phyloP scores from a whole-genome alignment of 2,888 invertebrate genomes.

The Lasioglossum villosulum region DNA sequence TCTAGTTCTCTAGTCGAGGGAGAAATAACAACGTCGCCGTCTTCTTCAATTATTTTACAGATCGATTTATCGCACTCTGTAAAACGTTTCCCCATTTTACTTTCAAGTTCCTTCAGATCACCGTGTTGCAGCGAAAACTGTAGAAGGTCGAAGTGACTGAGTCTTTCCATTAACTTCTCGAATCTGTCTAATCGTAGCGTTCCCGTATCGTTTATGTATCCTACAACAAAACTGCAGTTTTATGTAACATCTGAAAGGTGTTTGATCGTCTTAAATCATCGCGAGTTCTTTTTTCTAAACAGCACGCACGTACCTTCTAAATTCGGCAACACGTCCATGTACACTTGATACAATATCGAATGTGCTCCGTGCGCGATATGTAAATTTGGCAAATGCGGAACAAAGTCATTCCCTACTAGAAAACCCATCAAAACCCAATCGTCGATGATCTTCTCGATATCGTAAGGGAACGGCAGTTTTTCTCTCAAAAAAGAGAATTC shows the following conservation, averaged over 20 bases:
- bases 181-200: constrained; percentile 92
- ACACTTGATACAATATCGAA: constrained; percentile 93
- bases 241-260: not conserved
- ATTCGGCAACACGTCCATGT: constrained; percentile 93
- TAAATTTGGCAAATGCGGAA: constrained; percentile 97
- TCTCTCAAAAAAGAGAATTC: constrained; percentile 92
- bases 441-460: constrained; percentile 96
- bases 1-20: constrained; percentile 71
- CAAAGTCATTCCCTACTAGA: constrained; percentile 98
- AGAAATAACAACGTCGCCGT: constrained; percentile 60
- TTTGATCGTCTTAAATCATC: not conserved
- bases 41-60: constrained; percentile 83
- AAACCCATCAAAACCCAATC: constrained; percentile 99
- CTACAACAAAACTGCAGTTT: constrained; percentile 83
- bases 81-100: constrained; percentile 89
- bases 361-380: constrained; percentile 97
- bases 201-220: constrained; percentile 97
- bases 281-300: not conserved
- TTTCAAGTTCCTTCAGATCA: constrained; percentile 93
- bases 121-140: constrained; percentile 91
- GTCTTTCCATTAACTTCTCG: constrained; percentile 92
- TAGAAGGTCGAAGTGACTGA: constrained; percentile 90
- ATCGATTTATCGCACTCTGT: constrained; percentile 83
- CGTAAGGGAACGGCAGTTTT: constrained; percentile 90
- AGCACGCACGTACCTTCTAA: constrained; percentile 89